Evolutionary conservation across 2,888 invertebrate species (phyloP), one percentile per base, ranked within the genome.

Genomic region (Seira musarum): DNA sequence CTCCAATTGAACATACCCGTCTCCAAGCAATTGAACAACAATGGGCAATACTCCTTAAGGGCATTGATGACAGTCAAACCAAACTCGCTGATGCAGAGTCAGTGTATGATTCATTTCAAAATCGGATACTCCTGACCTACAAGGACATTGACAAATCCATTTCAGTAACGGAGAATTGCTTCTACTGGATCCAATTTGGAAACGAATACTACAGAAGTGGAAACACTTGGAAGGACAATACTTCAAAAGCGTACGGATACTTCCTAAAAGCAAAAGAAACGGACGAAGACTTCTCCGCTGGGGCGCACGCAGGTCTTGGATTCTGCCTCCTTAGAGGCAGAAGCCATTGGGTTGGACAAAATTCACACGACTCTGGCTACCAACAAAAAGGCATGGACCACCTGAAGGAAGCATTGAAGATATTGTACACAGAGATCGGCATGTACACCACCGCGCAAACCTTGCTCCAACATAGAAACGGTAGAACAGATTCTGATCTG

Each of bases 41-140:
- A 22, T 82, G 80, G 80, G 76, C 80, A 40, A 64, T 72, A 24
- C 73, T 82, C 25, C 13, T 82, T 13, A 63, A 25, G 30, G 60
- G 25, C 35, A 1, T 80, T 0, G 78, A 80, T 60, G 82, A 82
- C n/a, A 64, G 65, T 13, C 2, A 6, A 1, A 73, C 69, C 13
- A 8, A 6, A 6, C 40, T 13, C 6, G 40, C 6, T 8, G n/a
- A 19, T 17, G 67, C 60, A 13, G n/a, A 57, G 25, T n/a, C 24
- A 15, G 40, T 35, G 17, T 63, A 63, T 21, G 13, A 10, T 2
- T 30, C 15, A 25, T 60, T 70, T 22, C 19, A n/a, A 24, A 17
- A 5, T 30, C 13, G 60, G 13, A 24, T 60, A 13, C 10, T 30
- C 2, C 19, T 5, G 5, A 17, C 2, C 13, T 70, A 22, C 30